Conservation (phyloP, 2,888 invertebrate genomes). For the Metacarcinus magister region DNA sequence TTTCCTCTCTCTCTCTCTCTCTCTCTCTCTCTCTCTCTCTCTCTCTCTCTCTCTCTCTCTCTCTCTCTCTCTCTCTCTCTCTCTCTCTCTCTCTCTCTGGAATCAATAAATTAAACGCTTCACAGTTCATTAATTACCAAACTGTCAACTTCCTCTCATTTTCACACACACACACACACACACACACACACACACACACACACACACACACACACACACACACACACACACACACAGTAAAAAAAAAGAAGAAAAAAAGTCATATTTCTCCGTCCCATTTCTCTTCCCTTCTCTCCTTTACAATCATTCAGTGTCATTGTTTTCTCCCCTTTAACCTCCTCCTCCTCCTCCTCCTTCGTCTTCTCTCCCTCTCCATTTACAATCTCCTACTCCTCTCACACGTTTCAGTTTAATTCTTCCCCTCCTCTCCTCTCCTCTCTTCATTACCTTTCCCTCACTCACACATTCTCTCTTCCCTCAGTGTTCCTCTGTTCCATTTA, state of each 20-base stretch:
- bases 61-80: background rate
- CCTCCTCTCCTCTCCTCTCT: background rate
- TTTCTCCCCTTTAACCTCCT: background rate
- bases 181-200: no score
- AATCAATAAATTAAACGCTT: background rate
- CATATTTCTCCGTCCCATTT: background rate
- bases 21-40: constrained; percentile 44
- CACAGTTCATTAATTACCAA: background rate
- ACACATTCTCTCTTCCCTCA: constrained; percentile 27
- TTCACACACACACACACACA: background rate
- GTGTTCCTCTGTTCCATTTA: background rate
- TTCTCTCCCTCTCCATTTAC: constrained; percentile 5
- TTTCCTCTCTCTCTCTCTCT: background rate
- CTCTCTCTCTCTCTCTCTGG: background rate
- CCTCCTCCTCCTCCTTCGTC: background rate
- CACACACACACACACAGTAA: no score
- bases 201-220: no score
- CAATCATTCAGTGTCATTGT: background rate
- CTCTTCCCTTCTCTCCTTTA: background rate
- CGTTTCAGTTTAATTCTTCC: background rate
- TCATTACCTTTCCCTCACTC: constrained; percentile 32
- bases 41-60: background rate
- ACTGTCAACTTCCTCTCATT: background rate
- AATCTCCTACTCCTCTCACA: background rate
- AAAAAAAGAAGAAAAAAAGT: background rate